These are phyloP conservation scores for Maniola jurtina DNA, from an alignment of 1,140 invertebrate genomes.

Conservation along the genomic window DNA sequence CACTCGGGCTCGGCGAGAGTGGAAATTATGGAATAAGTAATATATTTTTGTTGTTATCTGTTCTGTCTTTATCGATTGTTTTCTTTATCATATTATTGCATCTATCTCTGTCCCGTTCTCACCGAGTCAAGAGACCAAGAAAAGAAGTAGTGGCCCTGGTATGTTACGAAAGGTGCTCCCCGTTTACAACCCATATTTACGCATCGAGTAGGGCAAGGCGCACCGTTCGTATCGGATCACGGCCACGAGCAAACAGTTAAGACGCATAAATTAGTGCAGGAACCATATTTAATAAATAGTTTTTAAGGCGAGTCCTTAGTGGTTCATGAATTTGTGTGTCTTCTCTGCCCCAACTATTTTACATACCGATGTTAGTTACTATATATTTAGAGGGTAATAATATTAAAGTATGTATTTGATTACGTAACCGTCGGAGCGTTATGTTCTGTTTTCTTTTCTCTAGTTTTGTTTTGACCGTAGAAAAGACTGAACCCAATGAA, in stretches of 20 bases:
- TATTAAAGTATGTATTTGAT: constrained; percentile 61
- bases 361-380: constrained; percentile 75
- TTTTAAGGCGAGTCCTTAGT: constrained; percentile 32
- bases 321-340: constrained; percentile 43
- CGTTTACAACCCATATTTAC: constrained; percentile 41
- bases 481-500: constrained; percentile 71
- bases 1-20: constrained; percentile 41
- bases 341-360: constrained; percentile 65
- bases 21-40: constrained; percentile 58
- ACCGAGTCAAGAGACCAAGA: constrained; percentile 40
- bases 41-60: constrained; percentile 73
- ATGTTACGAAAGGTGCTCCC: constrained; percentile 47
- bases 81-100: constrained; percentile 48
- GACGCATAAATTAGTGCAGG: constrained; percentile 43
- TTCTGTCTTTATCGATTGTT: constrained; percentile 66
- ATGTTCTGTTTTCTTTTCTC: constrained; percentile 52
- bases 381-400: constrained; percentile 62
- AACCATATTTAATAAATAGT: constrained; percentile 34
- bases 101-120: constrained; percentile 45
- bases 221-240: constrained; percentile 52
- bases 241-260: constrained; percentile 43
- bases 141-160: constrained; percentile 32
- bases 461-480: constrained; percentile 69
- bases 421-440: constrained; percentile 60
- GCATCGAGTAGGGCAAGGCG: constrained; percentile 39